These are phyloP conservation scores for Rhabdomys dilectus DNA, from an alignment of 2,113 vertebrate species.

Conservation along the genomic window DNA sequence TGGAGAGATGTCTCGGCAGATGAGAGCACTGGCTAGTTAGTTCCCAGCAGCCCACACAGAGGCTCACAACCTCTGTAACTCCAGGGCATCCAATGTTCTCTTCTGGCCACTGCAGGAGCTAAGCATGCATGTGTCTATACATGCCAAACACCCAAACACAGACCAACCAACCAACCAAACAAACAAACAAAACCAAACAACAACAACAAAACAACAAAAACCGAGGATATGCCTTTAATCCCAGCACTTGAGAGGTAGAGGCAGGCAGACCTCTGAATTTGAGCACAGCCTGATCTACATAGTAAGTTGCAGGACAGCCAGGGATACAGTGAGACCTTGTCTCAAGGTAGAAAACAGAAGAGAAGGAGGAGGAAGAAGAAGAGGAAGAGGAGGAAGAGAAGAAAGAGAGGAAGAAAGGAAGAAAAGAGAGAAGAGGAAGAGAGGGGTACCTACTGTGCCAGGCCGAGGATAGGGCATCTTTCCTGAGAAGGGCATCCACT, in stretches of 20 bases:
- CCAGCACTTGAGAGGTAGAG: neutral
- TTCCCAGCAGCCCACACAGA: neutral
- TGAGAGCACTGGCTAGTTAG: neutral
- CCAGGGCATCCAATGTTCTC: neutral
- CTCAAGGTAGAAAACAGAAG: neutral
- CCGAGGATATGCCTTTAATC: neutral
- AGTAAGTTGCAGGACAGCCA: neutral
- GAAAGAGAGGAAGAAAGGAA: no score
- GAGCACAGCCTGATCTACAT: neutral
- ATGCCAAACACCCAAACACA: neutral
- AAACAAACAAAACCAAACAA: neutral
- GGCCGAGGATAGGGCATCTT: constrained; percentile 99
- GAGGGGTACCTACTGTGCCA: constrained; percentile 92
- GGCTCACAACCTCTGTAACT: neutral
- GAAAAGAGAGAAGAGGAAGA: fast-evolving
- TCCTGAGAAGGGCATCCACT: constrained; percentile 98
- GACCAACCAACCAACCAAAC: neutral
- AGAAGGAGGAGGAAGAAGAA: neutral
- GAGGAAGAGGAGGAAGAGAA: fast-evolving
- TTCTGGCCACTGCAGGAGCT: neutral
- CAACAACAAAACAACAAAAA: no score
- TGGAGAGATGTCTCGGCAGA: neutral
- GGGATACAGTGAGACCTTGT: neutral
- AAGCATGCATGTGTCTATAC: neutral
- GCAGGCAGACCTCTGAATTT: neutral